Evolutionary conservation across 1,140 invertebrate genomes (phyloP).

Genomic region (Diachasmimorpha longicaudata): DNA sequence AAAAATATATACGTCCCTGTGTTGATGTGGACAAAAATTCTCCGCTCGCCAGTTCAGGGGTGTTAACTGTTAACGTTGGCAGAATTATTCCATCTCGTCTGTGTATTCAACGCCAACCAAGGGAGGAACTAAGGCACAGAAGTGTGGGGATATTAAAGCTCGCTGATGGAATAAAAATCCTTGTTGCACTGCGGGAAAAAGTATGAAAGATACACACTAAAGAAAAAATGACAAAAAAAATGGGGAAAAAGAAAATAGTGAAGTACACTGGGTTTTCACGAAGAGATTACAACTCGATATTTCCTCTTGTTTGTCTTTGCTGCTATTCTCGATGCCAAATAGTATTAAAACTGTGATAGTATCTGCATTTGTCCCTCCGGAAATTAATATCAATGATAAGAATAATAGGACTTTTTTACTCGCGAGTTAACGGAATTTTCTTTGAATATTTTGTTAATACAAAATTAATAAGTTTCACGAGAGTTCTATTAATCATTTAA

Average conservation of each 20-base stretch:
- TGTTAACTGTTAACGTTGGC: constrained; percentile 14
- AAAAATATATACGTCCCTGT: background rate
- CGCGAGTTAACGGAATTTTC: no score
- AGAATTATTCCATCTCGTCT: constrained; percentile 3
- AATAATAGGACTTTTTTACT: no score
- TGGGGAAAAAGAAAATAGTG: background rate
- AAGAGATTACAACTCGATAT: background rate
- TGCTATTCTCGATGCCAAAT: no score
- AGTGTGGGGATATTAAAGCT: constrained; percentile 16
- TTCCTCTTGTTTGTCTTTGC: background rate
- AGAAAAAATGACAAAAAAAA: background rate
- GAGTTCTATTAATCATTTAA: no score
- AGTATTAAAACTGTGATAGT: no score
- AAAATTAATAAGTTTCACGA: no score
- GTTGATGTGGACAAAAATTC: background rate
- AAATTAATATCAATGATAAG: no score
- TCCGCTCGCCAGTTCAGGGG: background rate
- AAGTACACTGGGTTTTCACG: background rate
- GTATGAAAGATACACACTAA: background rate
- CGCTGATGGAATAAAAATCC: constrained; percentile 20
- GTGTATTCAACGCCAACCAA: constrained; percentile 10
- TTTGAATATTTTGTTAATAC: no score
- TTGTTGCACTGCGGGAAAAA: background rate
- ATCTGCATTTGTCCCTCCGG: no score
- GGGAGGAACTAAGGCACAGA: background rate